These are phyloP conservation scores for Ameiurus melas DNA, from an alignment of 2,113 vertebrate species.

Conservation along the genomic window DNA sequence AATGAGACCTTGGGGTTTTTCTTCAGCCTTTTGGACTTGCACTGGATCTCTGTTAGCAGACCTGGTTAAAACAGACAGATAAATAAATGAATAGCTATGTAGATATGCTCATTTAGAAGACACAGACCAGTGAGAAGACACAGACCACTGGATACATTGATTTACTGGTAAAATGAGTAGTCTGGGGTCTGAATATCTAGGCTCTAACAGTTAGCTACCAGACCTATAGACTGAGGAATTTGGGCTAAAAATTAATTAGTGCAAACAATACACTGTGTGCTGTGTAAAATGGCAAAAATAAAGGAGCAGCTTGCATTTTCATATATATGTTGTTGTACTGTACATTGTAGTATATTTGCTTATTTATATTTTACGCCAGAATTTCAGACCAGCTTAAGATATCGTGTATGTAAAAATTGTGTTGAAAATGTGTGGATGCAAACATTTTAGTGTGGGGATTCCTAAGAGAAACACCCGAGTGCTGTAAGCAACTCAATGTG, in stretches of 20 bases:
- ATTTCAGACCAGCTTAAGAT: background rate
- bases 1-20: slow-evolving; percentile 83
- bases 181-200: background rate
- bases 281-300: background rate
- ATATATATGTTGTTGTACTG: background rate
- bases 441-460: background rate
- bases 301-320: background rate
- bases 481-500: background rate
- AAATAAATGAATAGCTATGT: background rate
- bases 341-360: background rate
- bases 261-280: background rate
- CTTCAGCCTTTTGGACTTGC: slow-evolving; percentile 93
- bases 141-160: background rate
- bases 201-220: background rate
- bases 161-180: background rate
- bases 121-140: background rate
- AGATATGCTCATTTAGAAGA: background rate
- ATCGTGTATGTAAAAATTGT: background rate
- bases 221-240: background rate
- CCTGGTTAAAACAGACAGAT: slow-evolving; percentile 68
- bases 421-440: background rate
- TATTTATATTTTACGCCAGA: background rate
- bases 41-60: slow-evolving; percentile 96
- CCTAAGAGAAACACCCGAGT: background rate
- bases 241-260: background rate